phyloP scores from a whole-genome alignment of 1,140 invertebrate genomes.

The Pemphigus obesinymphae region DNA sequence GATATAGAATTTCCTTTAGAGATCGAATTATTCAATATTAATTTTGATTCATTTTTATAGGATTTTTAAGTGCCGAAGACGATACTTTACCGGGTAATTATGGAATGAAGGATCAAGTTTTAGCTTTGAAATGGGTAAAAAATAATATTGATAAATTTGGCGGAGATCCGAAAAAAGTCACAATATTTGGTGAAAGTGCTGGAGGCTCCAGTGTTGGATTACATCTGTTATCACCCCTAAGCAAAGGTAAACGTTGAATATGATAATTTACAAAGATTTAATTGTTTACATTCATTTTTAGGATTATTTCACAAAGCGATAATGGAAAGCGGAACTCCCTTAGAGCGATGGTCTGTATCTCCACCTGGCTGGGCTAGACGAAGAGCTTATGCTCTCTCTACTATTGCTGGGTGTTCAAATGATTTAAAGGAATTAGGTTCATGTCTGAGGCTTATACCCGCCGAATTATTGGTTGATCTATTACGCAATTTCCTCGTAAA shows the following conservation, averaged over 20 bases:
- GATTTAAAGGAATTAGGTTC: conserved; percentile 54
- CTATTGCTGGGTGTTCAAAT: conserved; percentile 56
- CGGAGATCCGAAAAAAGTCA: conserved; percentile 44
- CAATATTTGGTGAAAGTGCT: conserved; percentile 44
- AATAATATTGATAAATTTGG: conserved; percentile 44
- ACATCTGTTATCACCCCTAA: conserved; percentile 43
- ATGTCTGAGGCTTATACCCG: conserved; percentile 55
- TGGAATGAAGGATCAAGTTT: conserved; percentile 44
- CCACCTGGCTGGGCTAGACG: conserved; percentile 33
- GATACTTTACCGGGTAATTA: conserved; percentile 43
- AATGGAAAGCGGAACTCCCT: conserved; percentile 62
- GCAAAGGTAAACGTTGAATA: conserved; percentile 27
- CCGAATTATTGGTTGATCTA: conserved; percentile 48
- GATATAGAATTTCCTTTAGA: too few relatives aligned
- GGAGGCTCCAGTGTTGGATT: conserved; percentile 40
- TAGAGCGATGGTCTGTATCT: conserved; percentile 57
- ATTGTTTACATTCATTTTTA: conserved; percentile 38
- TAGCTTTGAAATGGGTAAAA: conserved; percentile 44
- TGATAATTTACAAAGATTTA: neutral
- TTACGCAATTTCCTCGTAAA: conserved; percentile 43
- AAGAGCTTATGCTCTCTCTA: conserved; percentile 50
- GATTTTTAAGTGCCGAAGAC: conserved; percentile 45
- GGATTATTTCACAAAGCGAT: conserved; percentile 62
- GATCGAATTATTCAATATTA: too few relatives aligned
- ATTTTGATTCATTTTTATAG: conserved; percentile 4